These are phyloP conservation scores for Drosophila bifasciata DNA, from an alignment of 1,140 invertebrate species.

Conservation along the genomic window DNA sequence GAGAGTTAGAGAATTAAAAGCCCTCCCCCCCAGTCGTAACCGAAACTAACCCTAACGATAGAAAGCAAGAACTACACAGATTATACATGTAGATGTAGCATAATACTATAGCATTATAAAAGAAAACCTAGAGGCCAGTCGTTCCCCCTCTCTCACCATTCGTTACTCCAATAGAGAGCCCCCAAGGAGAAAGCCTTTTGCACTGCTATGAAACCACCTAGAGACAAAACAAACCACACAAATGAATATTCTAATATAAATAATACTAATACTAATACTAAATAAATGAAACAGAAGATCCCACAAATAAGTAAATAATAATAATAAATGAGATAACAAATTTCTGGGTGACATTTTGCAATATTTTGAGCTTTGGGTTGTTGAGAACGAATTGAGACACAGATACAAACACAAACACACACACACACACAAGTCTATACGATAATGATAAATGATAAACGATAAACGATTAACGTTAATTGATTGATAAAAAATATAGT, in stretches of 20 bases:
- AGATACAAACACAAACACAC: constrained; percentile 12
- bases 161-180: neutral
- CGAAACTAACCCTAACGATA: constrained; percentile 81
- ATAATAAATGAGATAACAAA: constrained; percentile 19
- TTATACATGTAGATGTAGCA: constrained; percentile 34
- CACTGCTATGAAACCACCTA: constrained; percentile 81
- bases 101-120: constrained; percentile 55
- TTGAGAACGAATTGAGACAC: constrained; percentile 55
- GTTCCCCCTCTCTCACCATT: neutral
- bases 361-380: constrained; percentile 77
- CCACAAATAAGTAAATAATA: constrained; percentile 23
- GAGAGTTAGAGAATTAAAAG: constrained; percentile 45
- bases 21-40: constrained; percentile 32
- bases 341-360: constrained; percentile 48
- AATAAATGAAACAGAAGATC: constrained; percentile 21
- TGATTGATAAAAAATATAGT: constrained; percentile 37
- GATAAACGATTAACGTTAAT: neutral
- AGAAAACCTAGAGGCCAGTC: constrained; percentile 42
- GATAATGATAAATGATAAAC: constrained; percentile 42
- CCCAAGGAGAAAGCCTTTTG: constrained; percentile 66
- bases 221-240: constrained; percentile 55
- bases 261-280: constrained; percentile 20
- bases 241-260: constrained; percentile 15
- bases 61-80: constrained; percentile 55
- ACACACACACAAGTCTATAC: constrained; percentile 58